A percentile compares a stretch with the other conserved stretches of the same genome.
These are phyloP conservation scores for Glyphotaelius pellucidus DNA, from an alignment of 2,888 invertebrate genomes.

Conservation along the genomic window DNA sequence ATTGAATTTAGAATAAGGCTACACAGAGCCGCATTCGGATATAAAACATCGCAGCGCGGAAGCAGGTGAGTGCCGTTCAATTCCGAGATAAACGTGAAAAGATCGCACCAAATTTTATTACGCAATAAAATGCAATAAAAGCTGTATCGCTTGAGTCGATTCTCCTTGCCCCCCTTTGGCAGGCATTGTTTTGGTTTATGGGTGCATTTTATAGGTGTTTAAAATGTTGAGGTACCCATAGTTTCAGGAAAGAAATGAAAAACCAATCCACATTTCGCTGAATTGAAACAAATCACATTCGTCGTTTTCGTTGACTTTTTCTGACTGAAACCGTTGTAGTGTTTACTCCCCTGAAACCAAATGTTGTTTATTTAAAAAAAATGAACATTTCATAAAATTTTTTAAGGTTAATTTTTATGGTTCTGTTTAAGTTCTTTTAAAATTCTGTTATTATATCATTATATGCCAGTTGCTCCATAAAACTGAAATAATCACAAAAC, in stretches of 20 bases:
- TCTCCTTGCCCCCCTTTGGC: constrained; percentile 8
- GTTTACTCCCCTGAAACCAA: too few relatives aligned
- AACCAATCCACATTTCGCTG: background rate
- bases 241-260: constrained; percentile 14
- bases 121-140: constrained; percentile 51
- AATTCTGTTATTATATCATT: too few relatives aligned
- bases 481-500: too few relatives aligned
- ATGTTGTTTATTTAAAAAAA: too few relatives aligned
- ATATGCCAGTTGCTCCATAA: too few relatives aligned
- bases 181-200: constrained; percentile 39
- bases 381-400: too few relatives aligned
- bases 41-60: constrained; percentile 12
- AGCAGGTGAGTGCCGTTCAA: background rate
- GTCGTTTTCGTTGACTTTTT: background rate
- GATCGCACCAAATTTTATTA: constrained; percentile 47
- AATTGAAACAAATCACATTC: background rate
- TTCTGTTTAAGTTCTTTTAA: too few relatives aligned
- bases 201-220: constrained; percentile 48
- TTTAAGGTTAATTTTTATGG: too few relatives aligned
- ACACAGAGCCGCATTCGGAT: constrained; percentile 18
- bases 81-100: constrained; percentile 23
- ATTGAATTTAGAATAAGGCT: background rate
- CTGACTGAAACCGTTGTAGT: background rate
- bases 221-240: constrained; percentile 14
- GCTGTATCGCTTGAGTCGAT: constrained; percentile 43